Conservation (phyloP, 1,140 invertebrate genomes). For the Drosophila pruinosa region DNA sequence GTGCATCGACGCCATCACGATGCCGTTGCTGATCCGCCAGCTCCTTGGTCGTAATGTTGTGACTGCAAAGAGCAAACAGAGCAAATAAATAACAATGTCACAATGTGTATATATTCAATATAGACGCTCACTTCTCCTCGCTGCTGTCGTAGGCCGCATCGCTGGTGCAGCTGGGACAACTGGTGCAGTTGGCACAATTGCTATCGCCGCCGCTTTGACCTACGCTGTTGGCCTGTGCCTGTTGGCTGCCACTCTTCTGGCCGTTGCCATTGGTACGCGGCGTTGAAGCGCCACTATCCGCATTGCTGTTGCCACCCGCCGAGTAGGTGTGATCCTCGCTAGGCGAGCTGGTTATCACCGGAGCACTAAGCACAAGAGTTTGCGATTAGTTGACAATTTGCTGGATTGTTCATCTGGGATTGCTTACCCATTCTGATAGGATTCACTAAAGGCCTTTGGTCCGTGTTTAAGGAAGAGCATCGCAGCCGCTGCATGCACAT, state of each 20-base stretch:
- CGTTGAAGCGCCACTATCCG: constrained; percentile 74
- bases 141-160: constrained; percentile 84
- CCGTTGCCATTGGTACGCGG: constrained; percentile 71
- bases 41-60: constrained; percentile 83
- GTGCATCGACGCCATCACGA: constrained; percentile 90
- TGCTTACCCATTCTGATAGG: constrained; percentile 79
- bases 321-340: constrained; percentile 92
- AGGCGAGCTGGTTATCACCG: constrained; percentile 88
- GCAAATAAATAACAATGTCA: neutral
- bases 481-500: constrained; percentile 91
- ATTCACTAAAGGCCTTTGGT: constrained; percentile 82
- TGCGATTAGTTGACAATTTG: neutral
- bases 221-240: constrained; percentile 34
- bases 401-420: too few relatives aligned
- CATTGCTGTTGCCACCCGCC: constrained; percentile 82
- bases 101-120: neutral
- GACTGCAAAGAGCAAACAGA: constrained; percentile 38
- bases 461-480: constrained; percentile 92
- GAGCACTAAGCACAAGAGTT: constrained; percentile 57
- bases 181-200: constrained; percentile 74
- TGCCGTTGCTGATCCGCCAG: constrained; percentile 90
- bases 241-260: constrained; percentile 7
- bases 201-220: constrained; percentile 56
- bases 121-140: constrained; percentile 83
- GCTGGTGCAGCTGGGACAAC: constrained; percentile 4